Percentiles rank a stretch among this genome's conserved stretches.
phyloP scores from a whole-genome alignment of 1,140 invertebrate genomes.

The Fopius arisanus region DNA sequence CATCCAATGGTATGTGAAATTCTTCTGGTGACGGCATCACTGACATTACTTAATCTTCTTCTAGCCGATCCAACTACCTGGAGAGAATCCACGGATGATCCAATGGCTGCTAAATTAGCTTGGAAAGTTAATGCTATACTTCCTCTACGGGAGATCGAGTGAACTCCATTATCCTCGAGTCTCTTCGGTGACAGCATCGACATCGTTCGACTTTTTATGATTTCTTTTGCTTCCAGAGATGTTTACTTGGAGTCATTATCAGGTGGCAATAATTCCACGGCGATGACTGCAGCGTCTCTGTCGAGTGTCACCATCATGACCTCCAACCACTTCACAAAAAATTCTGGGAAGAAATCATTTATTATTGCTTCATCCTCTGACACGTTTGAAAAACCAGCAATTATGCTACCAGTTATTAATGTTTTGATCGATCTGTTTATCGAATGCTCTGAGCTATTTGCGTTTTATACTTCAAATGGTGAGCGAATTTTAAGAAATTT shows the following conservation, averaged over 20 bases:
- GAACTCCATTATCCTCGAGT: not conserved
- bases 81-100: slow-evolving; percentile 28
- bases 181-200: not conserved
- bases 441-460: not conserved
- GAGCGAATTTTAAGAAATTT: too few relatives aligned
- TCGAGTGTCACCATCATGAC: not conserved
- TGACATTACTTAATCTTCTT: slow-evolving; percentile 74
- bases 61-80: slow-evolving; percentile 58
- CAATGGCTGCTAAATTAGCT: slow-evolving; percentile 47
- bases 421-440: not conserved
- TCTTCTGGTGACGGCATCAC: slow-evolving; percentile 74
- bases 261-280: not conserved
- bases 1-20: slow-evolving; percentile 77
- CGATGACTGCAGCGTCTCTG: not conserved
- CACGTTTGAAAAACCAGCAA: not conserved
- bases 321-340: not conserved
- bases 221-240: not conserved
- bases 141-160: slow-evolving; percentile 29
- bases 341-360: not conserved
- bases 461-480: not conserved
- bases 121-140: slow-evolving; percentile 50
- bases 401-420: not conserved
- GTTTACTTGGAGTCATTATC: not conserved
- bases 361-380: not conserved
- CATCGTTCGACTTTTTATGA: not conserved